phyloP scores from a whole-genome alignment of 53 echinoderm and acorn worm genomes.

The Hippasteria phrygiana region DNA sequence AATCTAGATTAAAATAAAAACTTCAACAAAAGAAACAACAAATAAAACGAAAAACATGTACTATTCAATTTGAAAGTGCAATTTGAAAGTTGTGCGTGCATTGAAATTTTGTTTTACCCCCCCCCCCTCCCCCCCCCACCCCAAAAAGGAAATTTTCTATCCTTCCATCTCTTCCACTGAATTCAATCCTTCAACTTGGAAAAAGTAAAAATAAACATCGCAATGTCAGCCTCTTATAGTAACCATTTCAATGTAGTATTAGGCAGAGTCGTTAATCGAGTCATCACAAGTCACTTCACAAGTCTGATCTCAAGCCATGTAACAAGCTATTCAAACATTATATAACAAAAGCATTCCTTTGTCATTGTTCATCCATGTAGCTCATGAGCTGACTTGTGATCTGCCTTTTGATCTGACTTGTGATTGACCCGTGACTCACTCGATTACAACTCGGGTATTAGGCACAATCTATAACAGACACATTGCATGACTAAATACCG shows the following conservation, averaged over 20 bases:
- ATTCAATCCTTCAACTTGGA: not conserved
- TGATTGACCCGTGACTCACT: too few species aligned
- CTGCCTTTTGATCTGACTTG: too few species aligned
- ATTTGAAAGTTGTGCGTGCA: slow-evolving; percentile 46
- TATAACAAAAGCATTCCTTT: too few species aligned
- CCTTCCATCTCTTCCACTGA: not conserved
- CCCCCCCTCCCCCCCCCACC: too few species aligned
- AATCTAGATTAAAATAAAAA: not conserved
- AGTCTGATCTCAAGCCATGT: too few species aligned
- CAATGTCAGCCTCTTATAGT: not conserved
- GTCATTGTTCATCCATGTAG: too few species aligned
- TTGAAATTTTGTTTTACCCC: not conserved
- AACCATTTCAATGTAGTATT: not conserved
- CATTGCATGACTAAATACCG: too few species aligned
- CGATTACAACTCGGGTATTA: too few species aligned
- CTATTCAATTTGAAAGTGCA: slow-evolving; percentile 27
- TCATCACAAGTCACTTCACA: not conserved
- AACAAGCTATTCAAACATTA: too few species aligned
- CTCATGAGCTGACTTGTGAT: too few species aligned
- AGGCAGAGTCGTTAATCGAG: not conserved
- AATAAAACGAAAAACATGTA: not conserved
- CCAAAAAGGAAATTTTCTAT: too few species aligned
- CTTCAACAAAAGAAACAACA: not conserved
- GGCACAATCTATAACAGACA: too few species aligned
- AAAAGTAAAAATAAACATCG: not conserved